Conservation (phyloP, 2,113 vertebrate genomes). For the Dendrocopos noguchii region DNA sequence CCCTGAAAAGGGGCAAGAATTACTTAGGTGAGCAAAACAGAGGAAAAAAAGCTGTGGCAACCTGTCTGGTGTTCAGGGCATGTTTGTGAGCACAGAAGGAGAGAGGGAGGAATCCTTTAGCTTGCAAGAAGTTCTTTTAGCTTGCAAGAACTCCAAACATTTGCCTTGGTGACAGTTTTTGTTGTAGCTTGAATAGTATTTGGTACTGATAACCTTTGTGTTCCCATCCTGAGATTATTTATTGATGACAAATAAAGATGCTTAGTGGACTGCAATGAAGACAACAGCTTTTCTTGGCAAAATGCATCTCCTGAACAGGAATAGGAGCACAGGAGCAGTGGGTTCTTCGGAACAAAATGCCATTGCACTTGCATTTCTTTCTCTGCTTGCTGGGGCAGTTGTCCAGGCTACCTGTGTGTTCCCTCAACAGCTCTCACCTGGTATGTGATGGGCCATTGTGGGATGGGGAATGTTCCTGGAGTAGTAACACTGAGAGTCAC, state of each 20-base stretch:
- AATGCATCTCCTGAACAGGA: neutral
- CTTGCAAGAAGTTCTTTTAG: neutral
- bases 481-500: neutral
- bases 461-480: conserved; percentile 69
- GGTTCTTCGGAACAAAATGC: neutral
- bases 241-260: neutral
- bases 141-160: neutral
- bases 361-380: neutral
- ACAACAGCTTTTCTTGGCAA: neutral
- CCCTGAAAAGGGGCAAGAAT: neutral
- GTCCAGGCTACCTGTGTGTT: no score
- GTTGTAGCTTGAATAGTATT: neutral
- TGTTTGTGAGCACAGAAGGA: neutral
- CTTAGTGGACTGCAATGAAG: neutral
- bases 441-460: conserved; percentile 64
- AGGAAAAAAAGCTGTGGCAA: neutral
- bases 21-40: neutral
- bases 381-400: neutral
- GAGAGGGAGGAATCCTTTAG: neutral
- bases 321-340: neutral
- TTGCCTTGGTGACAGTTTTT: neutral
- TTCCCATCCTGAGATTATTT: neutral
- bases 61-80: neutral
- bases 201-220: neutral
- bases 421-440: conserved; percentile 40